Evolutionary conservation across 2,113 vertebrate genomes (phyloP).

Genomic region (Corythoichthys intestinalis): DNA sequence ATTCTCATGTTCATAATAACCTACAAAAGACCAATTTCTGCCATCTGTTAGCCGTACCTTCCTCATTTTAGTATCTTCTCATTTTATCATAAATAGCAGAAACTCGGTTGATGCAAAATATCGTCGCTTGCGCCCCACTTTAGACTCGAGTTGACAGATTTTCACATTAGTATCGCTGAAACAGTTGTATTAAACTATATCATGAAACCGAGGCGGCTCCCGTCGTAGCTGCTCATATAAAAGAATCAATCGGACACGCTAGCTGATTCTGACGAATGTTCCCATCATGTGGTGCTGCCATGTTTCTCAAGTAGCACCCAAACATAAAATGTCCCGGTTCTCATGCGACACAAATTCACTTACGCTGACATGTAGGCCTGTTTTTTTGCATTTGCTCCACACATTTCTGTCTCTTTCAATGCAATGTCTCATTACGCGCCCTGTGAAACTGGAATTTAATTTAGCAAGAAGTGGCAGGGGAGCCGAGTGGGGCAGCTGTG

Average conservation of each 20-base stretch:
- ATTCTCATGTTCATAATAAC: too few species aligned
- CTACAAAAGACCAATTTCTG: too few species aligned
- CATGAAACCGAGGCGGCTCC: constrained; percentile 5
- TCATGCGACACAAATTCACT: background rate
- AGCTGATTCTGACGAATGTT: constrained; percentile 28
- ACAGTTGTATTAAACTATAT: background rate
- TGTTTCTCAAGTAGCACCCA: constrained; percentile 20
- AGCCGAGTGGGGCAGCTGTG: constrained; percentile 27
- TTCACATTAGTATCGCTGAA: too few species aligned
- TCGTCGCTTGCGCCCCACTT: too few species aligned
- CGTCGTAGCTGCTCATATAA: constrained; percentile 16
- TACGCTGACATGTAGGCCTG: background rate
- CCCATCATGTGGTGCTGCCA: constrained; percentile 5
- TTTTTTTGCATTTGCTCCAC: background rate
- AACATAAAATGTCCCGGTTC: background rate
- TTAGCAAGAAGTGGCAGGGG: constrained; percentile 16
- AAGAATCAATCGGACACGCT: constrained; percentile 12
- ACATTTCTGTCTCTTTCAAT: constrained; percentile 7
- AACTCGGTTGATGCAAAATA: too few species aligned
- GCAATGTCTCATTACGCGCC: constrained; percentile 20
- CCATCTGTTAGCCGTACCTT: too few species aligned
- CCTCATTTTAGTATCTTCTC: too few species aligned
- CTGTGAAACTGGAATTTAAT: constrained; percentile 30
- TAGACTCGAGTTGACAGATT: too few species aligned
- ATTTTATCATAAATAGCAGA: too few species aligned